Evolutionary conservation across 2,797 vertebrate genomes (phyloP), one percentile per base, ranked within the genome.

Genomic region (Lophotriccus pileatus): DNA sequence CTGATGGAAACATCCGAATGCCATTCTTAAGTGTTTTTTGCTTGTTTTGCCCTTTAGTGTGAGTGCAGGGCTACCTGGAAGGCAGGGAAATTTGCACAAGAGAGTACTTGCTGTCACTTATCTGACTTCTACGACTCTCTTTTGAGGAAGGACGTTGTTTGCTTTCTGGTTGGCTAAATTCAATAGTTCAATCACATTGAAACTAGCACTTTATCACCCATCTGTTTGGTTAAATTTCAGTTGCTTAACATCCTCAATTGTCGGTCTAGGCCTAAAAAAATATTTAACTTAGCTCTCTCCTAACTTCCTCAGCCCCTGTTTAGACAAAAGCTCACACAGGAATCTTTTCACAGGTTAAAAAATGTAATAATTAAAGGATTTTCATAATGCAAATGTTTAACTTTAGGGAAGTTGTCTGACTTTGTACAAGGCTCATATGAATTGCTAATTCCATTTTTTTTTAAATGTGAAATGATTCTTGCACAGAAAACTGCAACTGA

Each of bases 11-110:
- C 77, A 93, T 79, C 49, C 5, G 6, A 94, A 85, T 94, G 95
- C 89, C 89, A 95, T 96, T 97, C 96, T 80, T 94, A 93, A 97
- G 92, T 97, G 84, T 81, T 84, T 95, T 98, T 98, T 94, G 96
- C 93, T 97, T 97, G 96, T 72, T 97, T 96, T 96, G 87, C 89
- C 91, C 96, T 94, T 96, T 87, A 96, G 32, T 52, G 70, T 83
- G 84, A 91, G 84, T 69, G 90, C 85, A 95, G 74, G 77, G 64
- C 89, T 95, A 86, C 83, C 74, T 81, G 96, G 86, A 93, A 91
- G 68, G 93, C 91, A 94, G 93, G 92, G 93, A 97, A 96, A 97
- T 95, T 95, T 96, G 93, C 94, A 97, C 78, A 72, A 96, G 92
- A 97, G 74, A 90, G 73, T 94, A 96, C 93, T 97, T 96, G 96